Evolutionary conservation across 2,888 invertebrate species (phyloP).

Genomic region (Syrista parreyssii): DNA sequence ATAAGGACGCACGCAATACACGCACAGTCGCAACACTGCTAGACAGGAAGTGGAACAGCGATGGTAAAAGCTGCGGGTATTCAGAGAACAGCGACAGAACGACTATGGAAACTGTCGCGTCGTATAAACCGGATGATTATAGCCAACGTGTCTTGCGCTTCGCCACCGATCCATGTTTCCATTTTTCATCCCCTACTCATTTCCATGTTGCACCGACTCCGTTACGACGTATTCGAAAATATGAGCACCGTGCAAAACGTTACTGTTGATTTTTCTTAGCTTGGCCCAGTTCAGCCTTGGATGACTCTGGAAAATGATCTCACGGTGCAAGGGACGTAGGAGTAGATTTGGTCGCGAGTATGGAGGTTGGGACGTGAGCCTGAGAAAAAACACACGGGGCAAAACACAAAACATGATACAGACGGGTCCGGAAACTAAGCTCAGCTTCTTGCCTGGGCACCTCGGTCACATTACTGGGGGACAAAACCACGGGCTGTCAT

Average conservation of each 20-base stretch:
- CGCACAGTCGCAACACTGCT: neutral
- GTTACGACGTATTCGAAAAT: neutral
- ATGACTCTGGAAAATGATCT: neutral
- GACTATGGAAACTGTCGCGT: conserved; percentile 23
- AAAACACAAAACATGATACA: conserved; percentile 41
- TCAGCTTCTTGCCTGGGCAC: conserved; percentile 44
- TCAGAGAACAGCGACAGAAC: conserved; percentile 19
- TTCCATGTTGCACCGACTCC: neutral
- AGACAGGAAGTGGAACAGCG: neutral
- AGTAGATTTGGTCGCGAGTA: neutral
- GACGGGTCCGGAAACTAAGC: conserved; percentile 26
- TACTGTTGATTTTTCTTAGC: neutral
- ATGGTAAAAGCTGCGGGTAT: neutral
- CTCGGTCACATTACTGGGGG: conserved; percentile 53
- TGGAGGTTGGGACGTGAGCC: neutral
- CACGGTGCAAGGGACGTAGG: neutral
- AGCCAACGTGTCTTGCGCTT: conserved; percentile 34
- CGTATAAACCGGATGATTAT: conserved; percentile 44
- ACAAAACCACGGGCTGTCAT: conserved; percentile 52
- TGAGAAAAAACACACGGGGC: neutral
- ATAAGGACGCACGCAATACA: too few species aligned
- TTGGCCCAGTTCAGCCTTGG: neutral
- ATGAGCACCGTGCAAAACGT: neutral
- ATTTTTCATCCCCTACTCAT: neutral
- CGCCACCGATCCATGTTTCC: neutral